Percentiles rank a stretch among this genome's conserved stretches.
phyloP scores from a whole-genome alignment of 2,888 invertebrate genomes.

The Ommatoiulus sabulosus region DNA sequence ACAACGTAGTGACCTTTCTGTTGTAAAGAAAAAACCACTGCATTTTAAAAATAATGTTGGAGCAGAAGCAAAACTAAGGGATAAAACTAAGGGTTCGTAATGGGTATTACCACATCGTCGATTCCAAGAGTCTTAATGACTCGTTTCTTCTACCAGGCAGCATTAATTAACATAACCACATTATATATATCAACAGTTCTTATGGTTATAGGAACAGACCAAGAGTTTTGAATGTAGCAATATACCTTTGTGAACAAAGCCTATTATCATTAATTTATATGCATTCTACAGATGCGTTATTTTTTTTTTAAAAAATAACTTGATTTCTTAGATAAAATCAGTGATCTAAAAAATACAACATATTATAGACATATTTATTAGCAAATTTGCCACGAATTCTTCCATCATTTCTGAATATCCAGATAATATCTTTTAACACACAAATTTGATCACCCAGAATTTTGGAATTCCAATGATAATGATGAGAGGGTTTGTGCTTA shows the following conservation, averaged over 20 bases:
- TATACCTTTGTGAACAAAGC: background rate
- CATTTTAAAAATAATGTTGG: background rate
- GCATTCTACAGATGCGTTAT: background rate
- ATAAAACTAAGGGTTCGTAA: background rate
- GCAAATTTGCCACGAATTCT: too few species aligned
- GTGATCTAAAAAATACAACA: too few species aligned
- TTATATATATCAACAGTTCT: background rate
- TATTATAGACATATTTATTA: too few species aligned
- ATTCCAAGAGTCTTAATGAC: conserved; percentile 64
- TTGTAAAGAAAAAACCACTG: conserved; percentile 56
- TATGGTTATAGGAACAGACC: background rate
- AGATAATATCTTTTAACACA: too few species aligned
- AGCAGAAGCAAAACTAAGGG: background rate
- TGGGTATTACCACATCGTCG: conserved; percentile 65
- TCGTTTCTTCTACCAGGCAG: conserved; percentile 53
- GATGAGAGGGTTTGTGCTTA: too few species aligned
- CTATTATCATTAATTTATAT: background rate
- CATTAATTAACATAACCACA: conserved; percentile 17
- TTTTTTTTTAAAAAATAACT: too few species aligned
- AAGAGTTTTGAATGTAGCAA: background rate
- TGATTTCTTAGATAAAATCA: too few species aligned
- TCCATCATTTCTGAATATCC: too few species aligned
- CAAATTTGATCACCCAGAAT: too few species aligned
- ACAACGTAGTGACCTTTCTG: conserved; percentile 71
- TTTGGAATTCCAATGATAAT: too few species aligned